phyloP scores from a whole-genome alignment of 2,888 invertebrate genomes.

The Pseudococcus jackbeardsleyi region DNA sequence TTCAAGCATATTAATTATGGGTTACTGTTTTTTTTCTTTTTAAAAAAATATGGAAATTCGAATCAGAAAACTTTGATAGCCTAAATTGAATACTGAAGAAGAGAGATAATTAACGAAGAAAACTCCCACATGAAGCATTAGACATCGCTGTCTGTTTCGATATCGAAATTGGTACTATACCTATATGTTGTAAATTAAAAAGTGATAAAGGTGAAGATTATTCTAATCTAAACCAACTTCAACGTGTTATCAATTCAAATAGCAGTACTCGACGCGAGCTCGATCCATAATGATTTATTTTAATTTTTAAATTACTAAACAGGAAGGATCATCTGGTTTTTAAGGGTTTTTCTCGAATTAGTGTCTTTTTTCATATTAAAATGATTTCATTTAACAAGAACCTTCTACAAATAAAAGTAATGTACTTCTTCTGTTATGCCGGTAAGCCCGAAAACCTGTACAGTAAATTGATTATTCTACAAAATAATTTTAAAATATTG shows the following conservation, averaged over 20 bases:
- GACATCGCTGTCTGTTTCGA: neutral
- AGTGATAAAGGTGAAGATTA: conserved; percentile 1
- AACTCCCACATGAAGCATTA: neutral
- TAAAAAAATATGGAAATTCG: neutral
- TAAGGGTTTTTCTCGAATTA: too few relatives aligned
- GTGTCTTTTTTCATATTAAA: neutral
- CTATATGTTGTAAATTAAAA: neutral
- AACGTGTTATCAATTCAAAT: neutral
- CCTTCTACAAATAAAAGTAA: conserved; percentile 6
- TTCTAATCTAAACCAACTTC: neutral
- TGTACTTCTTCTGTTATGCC: neutral
- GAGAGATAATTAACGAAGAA: neutral
- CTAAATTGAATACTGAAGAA: neutral
- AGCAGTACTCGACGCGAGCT: neutral
- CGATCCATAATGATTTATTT: neutral
- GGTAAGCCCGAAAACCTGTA: neutral
- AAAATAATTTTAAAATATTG: neutral
- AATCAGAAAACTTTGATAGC: neutral
- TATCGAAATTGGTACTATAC: too few relatives aligned
- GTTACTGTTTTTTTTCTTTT: too few relatives aligned
- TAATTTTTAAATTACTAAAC: neutral
- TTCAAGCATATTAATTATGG: too few relatives aligned
- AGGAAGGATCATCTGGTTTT: too few relatives aligned
- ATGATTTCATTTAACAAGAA: conserved; percentile 2
- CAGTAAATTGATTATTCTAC: neutral